These are phyloP conservation scores for Machimus atricapillus DNA, from an alignment of 2,888 invertebrate genomes.

Conservation along the genomic window DNA sequence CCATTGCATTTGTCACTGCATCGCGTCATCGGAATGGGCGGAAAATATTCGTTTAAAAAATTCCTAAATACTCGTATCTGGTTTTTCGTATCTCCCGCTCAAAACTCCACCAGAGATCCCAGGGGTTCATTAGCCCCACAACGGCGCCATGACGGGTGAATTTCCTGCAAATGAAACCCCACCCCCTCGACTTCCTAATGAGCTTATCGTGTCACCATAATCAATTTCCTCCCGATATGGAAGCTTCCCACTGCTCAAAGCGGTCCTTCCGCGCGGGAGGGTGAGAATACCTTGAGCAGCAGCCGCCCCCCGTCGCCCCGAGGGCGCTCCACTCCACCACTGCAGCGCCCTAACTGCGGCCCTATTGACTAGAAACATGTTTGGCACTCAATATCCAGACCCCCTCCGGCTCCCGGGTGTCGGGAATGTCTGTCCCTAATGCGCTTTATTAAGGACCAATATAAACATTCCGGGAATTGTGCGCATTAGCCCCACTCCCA, in stretches of 20 bases:
- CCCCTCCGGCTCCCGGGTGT: not conserved
- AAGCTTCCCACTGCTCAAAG: slow-evolving; percentile 10
- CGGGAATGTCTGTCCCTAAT: slow-evolving; percentile 24
- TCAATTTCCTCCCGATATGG: slow-evolving; percentile 15
- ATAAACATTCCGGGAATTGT: slow-evolving; percentile 34
- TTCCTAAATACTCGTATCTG: not conserved
- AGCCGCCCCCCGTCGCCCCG: not conserved
- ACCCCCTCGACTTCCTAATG: not conserved
- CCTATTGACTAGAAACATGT: slow-evolving; percentile 4
- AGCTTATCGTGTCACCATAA: slow-evolving; percentile 38
- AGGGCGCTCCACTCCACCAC: too few species aligned
- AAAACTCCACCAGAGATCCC: not conserved
- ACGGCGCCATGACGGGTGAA: not conserved
- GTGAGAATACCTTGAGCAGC: not conserved
- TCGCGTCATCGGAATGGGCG: slow-evolving; percentile 8
- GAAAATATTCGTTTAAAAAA: not conserved
- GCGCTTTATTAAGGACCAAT: slow-evolving; percentile 40
- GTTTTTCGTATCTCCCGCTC: not conserved
- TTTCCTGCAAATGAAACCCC: slow-evolving; percentile 5
- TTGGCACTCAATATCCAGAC: slow-evolving; percentile 17
- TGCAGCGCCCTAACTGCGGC: not conserved
- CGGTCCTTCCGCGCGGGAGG: not conserved
- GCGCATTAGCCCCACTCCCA: not conserved
- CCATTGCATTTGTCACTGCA: slow-evolving; percentile 19
- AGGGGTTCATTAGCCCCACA: slow-evolving; percentile 4